A percentile compares a stretch with the other conserved stretches of the same genome.
phyloP scores from a whole-genome alignment of 92 coral and sea anemone species.

The Zoanthus gigantus region DNA sequence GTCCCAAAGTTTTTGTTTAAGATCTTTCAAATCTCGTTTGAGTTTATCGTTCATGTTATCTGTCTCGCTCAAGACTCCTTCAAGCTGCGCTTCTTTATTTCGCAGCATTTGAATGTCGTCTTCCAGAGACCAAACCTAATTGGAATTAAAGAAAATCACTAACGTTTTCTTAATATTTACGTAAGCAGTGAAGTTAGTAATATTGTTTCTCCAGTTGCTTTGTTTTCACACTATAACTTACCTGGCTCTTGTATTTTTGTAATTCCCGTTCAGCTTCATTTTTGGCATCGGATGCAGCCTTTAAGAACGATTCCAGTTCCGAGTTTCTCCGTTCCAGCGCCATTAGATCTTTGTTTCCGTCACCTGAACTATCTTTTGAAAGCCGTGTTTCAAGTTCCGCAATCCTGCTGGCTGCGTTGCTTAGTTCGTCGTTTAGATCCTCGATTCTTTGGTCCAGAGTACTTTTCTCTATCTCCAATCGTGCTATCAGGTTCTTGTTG shows the following conservation, averaged over 20 bases:
- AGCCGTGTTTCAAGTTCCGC: slow-evolving; percentile 76
- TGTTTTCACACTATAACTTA: not conserved
- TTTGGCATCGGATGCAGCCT: slow-evolving; percentile 72
- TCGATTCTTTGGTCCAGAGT: slow-evolving; percentile 66
- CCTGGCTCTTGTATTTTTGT: slow-evolving; percentile 72
- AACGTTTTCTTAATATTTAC: no score
- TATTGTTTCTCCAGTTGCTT: no score
- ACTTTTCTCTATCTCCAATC: slow-evolving; percentile 65
- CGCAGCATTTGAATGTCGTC: slow-evolving; percentile 75
- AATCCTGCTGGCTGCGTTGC: slow-evolving; percentile 67
- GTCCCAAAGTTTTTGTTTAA: slow-evolving; percentile 79
- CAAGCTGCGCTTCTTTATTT: slow-evolving; percentile 71
- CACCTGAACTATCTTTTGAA: slow-evolving; percentile 63
- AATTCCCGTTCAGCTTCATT: slow-evolving; percentile 69
- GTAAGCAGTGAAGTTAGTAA: no score
- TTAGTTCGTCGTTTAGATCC: slow-evolving; percentile 78
- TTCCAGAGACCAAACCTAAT: slow-evolving; percentile 70
- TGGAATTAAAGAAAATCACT: no score
- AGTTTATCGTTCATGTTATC: slow-evolving; percentile 83
- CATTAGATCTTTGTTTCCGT: slow-evolving; percentile 61
- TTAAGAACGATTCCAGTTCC: slow-evolving; percentile 78
- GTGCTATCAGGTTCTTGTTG: slow-evolving; percentile 58
- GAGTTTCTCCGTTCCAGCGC: slow-evolving; percentile 57
- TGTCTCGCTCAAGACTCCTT: slow-evolving; percentile 70
- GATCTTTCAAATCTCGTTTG: slow-evolving; percentile 71